Percentiles rank a stretch among this genome's conserved stretches.
Evolutionary conservation across 2,888 invertebrate genomes (phyloP).

Genomic region (Lepidochrysops patricia): DNA sequence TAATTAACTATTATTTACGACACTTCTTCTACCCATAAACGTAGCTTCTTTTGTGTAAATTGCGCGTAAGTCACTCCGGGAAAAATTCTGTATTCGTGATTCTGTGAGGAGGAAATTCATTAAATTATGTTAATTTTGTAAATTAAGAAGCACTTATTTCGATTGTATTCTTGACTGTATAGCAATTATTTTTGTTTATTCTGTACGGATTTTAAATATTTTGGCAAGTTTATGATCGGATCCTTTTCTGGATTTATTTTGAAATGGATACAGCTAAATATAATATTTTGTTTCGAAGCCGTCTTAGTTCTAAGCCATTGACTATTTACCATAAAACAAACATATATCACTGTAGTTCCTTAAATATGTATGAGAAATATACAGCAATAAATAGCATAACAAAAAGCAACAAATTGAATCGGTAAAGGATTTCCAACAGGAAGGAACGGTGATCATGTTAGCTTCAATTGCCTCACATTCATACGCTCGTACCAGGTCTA

Average conservation of each 20-base stretch:
- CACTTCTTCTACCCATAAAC: background rate
- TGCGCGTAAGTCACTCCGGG: background rate
- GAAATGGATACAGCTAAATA: no score
- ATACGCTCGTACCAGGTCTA: conserved; percentile 20
- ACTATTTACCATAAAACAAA: no score
- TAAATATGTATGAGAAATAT: background rate
- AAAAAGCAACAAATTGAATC: background rate
- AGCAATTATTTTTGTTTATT: background rate
- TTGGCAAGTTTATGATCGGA: background rate
- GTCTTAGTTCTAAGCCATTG: no score
- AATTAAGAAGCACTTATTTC: background rate
- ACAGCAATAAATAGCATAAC: background rate
- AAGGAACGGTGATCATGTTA: background rate
- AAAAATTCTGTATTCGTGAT: background rate
- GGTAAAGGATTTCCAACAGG: background rate
- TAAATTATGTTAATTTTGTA: conserved; percentile 6
- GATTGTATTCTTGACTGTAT: background rate
- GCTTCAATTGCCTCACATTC: conserved; percentile 4
- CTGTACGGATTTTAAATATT: background rate
- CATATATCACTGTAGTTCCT: no score
- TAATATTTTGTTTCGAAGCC: no score
- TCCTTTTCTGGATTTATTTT: background rate
- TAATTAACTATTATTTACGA: conserved; percentile 12
- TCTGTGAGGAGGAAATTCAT: conserved; percentile 6
- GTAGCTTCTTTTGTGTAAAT: background rate